These are phyloP conservation scores for Thalpophila matura DNA, from an alignment of 2,888 invertebrate genomes.

Conservation along the genomic window DNA sequence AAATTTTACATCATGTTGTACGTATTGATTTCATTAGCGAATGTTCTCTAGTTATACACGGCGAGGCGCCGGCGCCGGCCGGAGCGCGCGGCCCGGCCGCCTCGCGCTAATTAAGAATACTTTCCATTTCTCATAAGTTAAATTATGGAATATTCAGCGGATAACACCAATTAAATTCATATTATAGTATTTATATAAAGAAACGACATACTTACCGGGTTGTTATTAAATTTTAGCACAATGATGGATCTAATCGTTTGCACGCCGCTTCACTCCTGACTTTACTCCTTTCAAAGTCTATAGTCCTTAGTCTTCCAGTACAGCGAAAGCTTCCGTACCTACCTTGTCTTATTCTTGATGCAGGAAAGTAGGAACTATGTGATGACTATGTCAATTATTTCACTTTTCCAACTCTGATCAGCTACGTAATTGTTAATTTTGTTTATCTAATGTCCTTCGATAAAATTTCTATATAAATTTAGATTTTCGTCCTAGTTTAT, in stretches of 20 bases:
- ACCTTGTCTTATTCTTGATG: slow-evolving; percentile 82
- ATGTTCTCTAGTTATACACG: slow-evolving; percentile 83
- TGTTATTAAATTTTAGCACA: slow-evolving; percentile 81
- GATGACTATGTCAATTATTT: slow-evolving; percentile 91
- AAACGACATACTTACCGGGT: slow-evolving; percentile 73
- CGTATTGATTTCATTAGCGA: slow-evolving; percentile 86
- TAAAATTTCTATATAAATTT: slow-evolving; percentile 75
- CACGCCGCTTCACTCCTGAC: slow-evolving; percentile 78
- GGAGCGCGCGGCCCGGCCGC: slow-evolving; percentile 37
- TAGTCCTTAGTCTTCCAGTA: slow-evolving; percentile 88
- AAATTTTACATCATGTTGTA: slow-evolving; percentile 90
- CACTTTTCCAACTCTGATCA: slow-evolving; percentile 82
- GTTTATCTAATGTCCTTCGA: slow-evolving; percentile 72
- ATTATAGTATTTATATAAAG: slow-evolving; percentile 78
- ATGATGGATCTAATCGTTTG: slow-evolving; percentile 79
- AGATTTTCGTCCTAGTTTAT: slow-evolving; percentile 83
- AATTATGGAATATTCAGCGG: slow-evolving; percentile 72
- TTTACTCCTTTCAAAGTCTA: slow-evolving; percentile 70
- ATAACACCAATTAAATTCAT: slow-evolving; percentile 88
- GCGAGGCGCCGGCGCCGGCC: slow-evolving; percentile 57
- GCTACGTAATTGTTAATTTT: slow-evolving; percentile 71
- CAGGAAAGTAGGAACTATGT: slow-evolving; percentile 88
- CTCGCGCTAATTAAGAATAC: slow-evolving; percentile 57
- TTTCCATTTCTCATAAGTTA: slow-evolving; percentile 64
- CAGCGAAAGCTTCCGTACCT: slow-evolving; percentile 83